phyloP scores from a whole-genome alignment of 2,113 vertebrate genomes.

The Petrocephalus zakoni region DNA sequence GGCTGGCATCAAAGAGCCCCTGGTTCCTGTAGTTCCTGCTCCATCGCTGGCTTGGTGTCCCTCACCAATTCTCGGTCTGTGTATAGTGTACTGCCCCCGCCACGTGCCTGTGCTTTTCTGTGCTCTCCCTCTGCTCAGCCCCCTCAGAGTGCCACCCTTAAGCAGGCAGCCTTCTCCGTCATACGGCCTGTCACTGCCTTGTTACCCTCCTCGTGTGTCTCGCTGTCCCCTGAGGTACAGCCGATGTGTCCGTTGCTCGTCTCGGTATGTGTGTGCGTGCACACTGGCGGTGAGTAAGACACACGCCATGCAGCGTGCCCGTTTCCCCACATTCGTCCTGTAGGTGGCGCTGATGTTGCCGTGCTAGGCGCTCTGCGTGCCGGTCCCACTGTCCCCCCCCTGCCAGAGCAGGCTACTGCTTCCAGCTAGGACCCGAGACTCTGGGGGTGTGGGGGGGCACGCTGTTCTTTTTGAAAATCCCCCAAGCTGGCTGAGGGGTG shows the following conservation, averaged over 20 bases:
- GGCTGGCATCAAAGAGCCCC: neutral
- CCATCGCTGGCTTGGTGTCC: neutral
- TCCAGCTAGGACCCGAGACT: neutral
- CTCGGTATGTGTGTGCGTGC: slow-evolving; percentile 61
- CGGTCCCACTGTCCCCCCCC: neutral
- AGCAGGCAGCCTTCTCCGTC: neutral
- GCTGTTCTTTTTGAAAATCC: neutral
- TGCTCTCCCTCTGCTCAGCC: neutral
- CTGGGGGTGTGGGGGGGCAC: neutral
- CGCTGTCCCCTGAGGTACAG: slow-evolving; percentile 44
- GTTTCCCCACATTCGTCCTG: neutral
- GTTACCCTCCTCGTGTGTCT: slow-evolving; percentile 26
- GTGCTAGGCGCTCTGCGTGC: neutral
- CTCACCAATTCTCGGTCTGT: neutral
- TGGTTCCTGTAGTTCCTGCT: slow-evolving; percentile 1
- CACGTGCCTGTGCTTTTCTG: neutral
- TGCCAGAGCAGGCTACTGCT: neutral
- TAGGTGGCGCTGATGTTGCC: neutral
- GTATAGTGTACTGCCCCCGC: neutral
- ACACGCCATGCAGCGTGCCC: neutral
- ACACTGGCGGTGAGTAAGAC: slow-evolving; percentile 57
- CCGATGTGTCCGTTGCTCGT: slow-evolving; percentile 61
- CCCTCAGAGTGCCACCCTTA: neutral
- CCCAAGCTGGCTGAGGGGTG: neutral
- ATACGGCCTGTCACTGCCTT: neutral